Evolutionary conservation across 2,113 vertebrate genomes (phyloP).

Genomic region (Campylomormyrus numenius): DNA sequence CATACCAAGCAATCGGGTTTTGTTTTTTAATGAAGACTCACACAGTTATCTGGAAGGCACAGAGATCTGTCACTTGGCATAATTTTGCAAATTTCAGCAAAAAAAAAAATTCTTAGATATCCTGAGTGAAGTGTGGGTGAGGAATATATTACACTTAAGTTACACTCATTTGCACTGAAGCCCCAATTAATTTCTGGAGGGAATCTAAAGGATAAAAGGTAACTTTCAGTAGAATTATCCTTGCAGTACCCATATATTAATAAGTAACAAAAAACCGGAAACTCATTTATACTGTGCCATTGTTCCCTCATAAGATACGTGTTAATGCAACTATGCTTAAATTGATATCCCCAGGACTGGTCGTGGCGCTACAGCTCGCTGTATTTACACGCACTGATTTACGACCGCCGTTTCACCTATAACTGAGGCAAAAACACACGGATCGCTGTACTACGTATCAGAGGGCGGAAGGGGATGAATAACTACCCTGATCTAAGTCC

Average conservation of each 20-base stretch:
- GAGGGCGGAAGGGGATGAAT: background rate
- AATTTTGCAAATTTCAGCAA: background rate
- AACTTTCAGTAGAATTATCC: background rate
- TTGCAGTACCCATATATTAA: background rate
- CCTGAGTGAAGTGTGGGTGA: background rate
- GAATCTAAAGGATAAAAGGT: background rate
- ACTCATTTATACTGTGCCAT: background rate
- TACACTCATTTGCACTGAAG: background rate
- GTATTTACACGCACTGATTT: constrained; percentile 1
- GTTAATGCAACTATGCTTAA: background rate
- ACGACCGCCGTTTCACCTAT: background rate
- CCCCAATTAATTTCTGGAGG: background rate
- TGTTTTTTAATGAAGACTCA: background rate
- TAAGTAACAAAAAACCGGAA: background rate
- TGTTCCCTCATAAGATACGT: background rate
- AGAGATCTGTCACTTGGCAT: background rate
- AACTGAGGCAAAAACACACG: constrained; percentile 5
- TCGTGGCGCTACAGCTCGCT: background rate
- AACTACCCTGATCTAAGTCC: background rate
- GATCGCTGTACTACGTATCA: constrained; percentile 2
- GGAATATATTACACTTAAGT: background rate
- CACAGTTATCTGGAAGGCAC: background rate
- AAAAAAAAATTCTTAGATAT: background rate
- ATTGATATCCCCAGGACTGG: background rate
- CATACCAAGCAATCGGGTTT: background rate